A percentile compares a stretch with the other conserved stretches of the same genome.
These are phyloP conservation scores for Deroplatys truncata DNA, from an alignment of 2,888 invertebrate species.

Conservation along the genomic window DNA sequence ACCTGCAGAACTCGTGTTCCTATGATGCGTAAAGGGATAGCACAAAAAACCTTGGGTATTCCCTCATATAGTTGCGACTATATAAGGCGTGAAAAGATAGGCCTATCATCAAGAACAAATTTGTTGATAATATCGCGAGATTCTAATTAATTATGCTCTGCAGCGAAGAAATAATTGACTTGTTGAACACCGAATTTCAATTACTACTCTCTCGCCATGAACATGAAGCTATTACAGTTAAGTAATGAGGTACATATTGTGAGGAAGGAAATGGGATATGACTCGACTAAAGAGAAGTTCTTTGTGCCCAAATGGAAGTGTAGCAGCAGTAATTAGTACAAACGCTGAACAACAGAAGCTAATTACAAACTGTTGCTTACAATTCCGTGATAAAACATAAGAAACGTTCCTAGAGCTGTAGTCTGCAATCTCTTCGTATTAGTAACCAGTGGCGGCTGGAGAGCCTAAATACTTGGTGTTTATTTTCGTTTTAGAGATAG, in stretches of 20 bases:
- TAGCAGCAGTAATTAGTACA: neutral
- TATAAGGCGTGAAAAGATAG: too few species aligned
- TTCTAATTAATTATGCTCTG: too few species aligned
- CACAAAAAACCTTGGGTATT: too few species aligned
- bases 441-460: neutral
- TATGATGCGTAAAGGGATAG: too few species aligned
- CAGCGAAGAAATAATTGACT: neutral
- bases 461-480: too few species aligned
- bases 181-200: neutral
- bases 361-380: neutral
- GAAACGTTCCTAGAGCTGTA: neutral
- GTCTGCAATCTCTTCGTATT: neutral
- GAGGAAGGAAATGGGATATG: neutral
- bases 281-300: neutral
- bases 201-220: neutral
- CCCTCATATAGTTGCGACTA: too few species aligned
- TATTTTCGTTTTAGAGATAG: too few species aligned
- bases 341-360: neutral
- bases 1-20: too few species aligned
- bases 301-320: neutral
- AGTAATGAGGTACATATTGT: neutral
- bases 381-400: neutral
- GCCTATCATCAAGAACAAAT: too few species aligned
- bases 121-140: too few species aligned
- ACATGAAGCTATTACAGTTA: neutral